A percentile compares a stretch with the other conserved stretches of the same genome.
These are phyloP conservation scores for Trochalopteron elliotii DNA, from an alignment of 2,113 vertebrate genomes.

Conservation along the genomic window DNA sequence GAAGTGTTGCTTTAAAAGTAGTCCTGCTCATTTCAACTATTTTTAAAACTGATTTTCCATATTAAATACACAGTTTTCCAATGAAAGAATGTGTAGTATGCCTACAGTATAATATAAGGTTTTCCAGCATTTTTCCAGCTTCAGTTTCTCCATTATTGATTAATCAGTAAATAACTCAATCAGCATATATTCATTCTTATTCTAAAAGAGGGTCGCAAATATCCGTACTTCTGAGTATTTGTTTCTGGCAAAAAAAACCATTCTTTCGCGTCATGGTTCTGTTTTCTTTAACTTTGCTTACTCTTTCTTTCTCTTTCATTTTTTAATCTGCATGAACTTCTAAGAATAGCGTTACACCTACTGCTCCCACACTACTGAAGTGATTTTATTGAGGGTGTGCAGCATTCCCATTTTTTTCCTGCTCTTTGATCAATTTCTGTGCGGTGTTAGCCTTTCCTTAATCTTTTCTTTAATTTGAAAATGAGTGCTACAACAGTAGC, in stretches of 20 bases:
- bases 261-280: neutral
- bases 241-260: neutral
- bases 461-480: constrained; percentile 21
- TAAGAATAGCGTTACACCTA: neutral
- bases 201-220: neutral
- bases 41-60: neutral
- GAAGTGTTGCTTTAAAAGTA: neutral
- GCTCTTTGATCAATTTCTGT: neutral
- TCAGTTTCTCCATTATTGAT: neutral
- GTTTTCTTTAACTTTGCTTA: neutral
- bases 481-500: neutral
- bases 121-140: neutral
- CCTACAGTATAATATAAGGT: neutral
- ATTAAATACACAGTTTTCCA: neutral
- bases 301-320: neutral
- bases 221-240: neutral
- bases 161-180: neutral
- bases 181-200: neutral
- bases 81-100: neutral
- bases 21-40: neutral
- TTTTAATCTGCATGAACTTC: neutral
- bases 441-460: neutral
- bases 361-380: neutral
- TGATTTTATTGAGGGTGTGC: neutral
- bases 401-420: neutral